Evolutionary conservation across 2,888 invertebrate genomes (phyloP).

Genomic region (Chouioia cunea): DNA sequence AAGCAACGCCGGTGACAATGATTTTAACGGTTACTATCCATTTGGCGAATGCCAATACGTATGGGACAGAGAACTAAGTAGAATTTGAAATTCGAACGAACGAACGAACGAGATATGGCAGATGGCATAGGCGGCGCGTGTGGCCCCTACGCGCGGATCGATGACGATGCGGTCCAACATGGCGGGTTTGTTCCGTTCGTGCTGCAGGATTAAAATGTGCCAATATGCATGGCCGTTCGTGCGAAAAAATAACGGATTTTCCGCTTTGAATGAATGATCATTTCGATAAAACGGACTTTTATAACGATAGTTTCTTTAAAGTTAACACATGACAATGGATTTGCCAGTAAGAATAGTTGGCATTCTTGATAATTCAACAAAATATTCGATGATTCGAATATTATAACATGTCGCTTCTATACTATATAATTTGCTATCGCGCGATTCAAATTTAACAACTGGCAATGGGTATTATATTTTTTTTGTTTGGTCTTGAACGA

Average conservation of each 20-base stretch:
- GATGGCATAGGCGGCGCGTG: constrained; percentile 58
- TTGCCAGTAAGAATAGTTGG: no score
- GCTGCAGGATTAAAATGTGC: constrained; percentile 21
- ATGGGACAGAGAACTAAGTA: not conserved
- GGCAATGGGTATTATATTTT: not conserved
- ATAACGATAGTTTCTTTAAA: no score
- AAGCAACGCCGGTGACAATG: no score
- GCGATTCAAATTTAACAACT: not conserved
- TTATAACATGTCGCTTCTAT: no score
- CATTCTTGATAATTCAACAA: no score
- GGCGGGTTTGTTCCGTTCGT: constrained; percentile 54
- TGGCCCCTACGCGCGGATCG: constrained; percentile 55
- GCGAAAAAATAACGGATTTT: no score
- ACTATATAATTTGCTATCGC: not conserved
- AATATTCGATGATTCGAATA: no score
- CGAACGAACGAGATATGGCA: constrained; percentile 3
- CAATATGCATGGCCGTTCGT: not conserved
- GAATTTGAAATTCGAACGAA: not conserved
- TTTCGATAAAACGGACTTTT: no score
- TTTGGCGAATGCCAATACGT: constrained; percentile 34
- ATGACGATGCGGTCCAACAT: constrained; percentile 65
- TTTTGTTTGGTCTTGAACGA: no score
- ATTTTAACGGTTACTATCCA: no score
- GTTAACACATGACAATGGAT: no score
- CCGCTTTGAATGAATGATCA: no score